Percentiles rank a stretch among this genome's conserved stretches.
phyloP scores from a whole-genome alignment of 2,888 invertebrate species.

The Drosophila picticornis region DNA sequence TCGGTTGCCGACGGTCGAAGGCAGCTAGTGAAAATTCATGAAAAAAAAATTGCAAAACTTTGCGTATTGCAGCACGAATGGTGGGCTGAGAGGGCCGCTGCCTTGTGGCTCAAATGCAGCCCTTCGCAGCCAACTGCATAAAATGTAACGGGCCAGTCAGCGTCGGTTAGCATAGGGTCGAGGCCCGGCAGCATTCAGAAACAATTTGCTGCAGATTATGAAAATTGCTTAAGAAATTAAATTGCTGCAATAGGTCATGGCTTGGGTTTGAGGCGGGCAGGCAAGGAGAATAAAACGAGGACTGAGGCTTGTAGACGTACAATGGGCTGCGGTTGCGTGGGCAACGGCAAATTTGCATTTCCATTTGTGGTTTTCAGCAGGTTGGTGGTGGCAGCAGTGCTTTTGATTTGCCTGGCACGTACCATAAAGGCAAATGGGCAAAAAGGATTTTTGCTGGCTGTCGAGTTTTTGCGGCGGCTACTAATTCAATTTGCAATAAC shows the following conservation, averaged over 20 bases:
- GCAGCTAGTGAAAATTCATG: slow-evolving; percentile 55
- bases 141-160: slow-evolving; percentile 71
- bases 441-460: slow-evolving; percentile 72
- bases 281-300: background rate
- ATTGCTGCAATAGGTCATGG: slow-evolving; percentile 74
- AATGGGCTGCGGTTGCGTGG: slow-evolving; percentile 61
- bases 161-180: slow-evolving; percentile 25
- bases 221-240: slow-evolving; percentile 83
- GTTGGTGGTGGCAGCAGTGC: slow-evolving; percentile 17
- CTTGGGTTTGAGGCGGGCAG: slow-evolving; percentile 3
- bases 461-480: slow-evolving; percentile 62
- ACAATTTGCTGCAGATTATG: slow-evolving; percentile 83
- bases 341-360: slow-evolving; percentile 76
- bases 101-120: slow-evolving; percentile 65
- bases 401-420: slow-evolving; percentile 79
- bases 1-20: slow-evolving; percentile 20
- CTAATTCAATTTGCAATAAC: slow-evolving; percentile 81
- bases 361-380: slow-evolving; percentile 69
- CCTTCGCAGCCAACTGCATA: slow-evolving; percentile 63
- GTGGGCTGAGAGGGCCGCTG: slow-evolving; percentile 27
- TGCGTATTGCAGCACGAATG: slow-evolving; percentile 59
- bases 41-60: slow-evolving; percentile 69
- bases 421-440: slow-evolving; percentile 61
- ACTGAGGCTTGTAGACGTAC: slow-evolving; percentile 20
- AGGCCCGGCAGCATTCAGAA: slow-evolving; percentile 76